These are phyloP conservation scores for Drosophila ironensis DNA, from an alignment of 1,140 invertebrate species.

Conservation along the genomic window DNA sequence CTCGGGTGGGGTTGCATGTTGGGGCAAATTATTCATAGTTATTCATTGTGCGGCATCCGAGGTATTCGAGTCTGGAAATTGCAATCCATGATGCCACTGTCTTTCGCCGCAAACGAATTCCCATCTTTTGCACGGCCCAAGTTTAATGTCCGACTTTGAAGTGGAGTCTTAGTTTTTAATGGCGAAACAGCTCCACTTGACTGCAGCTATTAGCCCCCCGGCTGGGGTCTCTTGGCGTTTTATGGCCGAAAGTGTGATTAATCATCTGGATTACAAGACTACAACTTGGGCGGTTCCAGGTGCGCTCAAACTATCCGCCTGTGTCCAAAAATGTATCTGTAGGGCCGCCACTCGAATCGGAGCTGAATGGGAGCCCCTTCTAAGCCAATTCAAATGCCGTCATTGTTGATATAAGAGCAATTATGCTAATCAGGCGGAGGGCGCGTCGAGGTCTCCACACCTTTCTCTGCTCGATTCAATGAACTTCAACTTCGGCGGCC, in stretches of 20 bases:
- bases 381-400: conserved; percentile 21
- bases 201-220: conserved; percentile 45
- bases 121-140: conserved; percentile 60
- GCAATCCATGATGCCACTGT: conserved; percentile 41
- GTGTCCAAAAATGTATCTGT: not conserved
- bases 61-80: conserved; percentile 65
- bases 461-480: conserved; percentile 73
- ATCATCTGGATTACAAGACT: conserved; percentile 35
- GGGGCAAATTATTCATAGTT: conserved; percentile 56
- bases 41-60: conserved; percentile 69
- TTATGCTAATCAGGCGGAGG: conserved; percentile 65
- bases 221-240: conserved; percentile 24
- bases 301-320: conserved; percentile 14
- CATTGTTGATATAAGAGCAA: conserved; percentile 67
- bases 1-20: conserved; percentile 62
- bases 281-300: conserved; percentile 28
- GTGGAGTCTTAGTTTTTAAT: conserved; percentile 29
- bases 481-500: conserved; percentile 25
- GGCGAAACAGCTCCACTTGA: conserved; percentile 45
- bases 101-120: conserved; percentile 54
- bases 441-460: conserved; percentile 46
- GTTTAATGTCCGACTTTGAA: conserved; percentile 68
- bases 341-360: not conserved
- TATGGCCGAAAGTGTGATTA: conserved; percentile 23
- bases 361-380: conserved; percentile 24